phyloP scores from a whole-genome alignment of 2,888 invertebrate genomes.

The Calliopum simillimum region DNA sequence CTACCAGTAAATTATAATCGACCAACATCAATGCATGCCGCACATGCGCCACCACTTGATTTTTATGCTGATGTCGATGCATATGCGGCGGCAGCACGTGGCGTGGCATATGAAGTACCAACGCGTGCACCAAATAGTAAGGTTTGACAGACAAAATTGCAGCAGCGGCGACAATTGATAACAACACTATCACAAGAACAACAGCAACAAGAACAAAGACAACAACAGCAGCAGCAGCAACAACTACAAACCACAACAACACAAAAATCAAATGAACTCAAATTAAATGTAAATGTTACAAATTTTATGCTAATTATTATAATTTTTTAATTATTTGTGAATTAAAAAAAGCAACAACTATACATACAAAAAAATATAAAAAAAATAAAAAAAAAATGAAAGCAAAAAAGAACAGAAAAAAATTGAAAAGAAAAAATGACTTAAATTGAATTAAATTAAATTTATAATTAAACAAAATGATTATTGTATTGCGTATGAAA shows the following conservation, averaged over 20 bases:
- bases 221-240: constrained; percentile 48
- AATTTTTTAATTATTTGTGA: constrained; percentile 49
- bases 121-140: constrained; percentile 62
- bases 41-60: constrained; percentile 52
- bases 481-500: no score
- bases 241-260: constrained; percentile 46
- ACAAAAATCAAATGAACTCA: constrained; percentile 66
- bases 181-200: constrained; percentile 50
- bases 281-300: constrained; percentile 64
- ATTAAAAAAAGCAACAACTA: constrained; percentile 11
- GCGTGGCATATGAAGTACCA: constrained; percentile 61
- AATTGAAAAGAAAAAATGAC: constrained; percentile 36
- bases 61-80: constrained; percentile 67
- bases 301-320: constrained; percentile 65
- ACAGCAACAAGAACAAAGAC: constrained; percentile 45
- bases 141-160: constrained; percentile 62
- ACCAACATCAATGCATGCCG: constrained; percentile 63
- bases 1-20: constrained; percentile 68
- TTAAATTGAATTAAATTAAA: constrained; percentile 38
- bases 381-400: background rate
- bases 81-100: constrained; percentile 65
- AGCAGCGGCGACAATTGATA: constrained; percentile 42
- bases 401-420: background rate
- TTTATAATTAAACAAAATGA: constrained; percentile 32
- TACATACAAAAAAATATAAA: constrained; percentile 21